phyloP scores from a whole-genome alignment of 64 coral and sea anemone species.

The Acropora tenuis region DNA sequence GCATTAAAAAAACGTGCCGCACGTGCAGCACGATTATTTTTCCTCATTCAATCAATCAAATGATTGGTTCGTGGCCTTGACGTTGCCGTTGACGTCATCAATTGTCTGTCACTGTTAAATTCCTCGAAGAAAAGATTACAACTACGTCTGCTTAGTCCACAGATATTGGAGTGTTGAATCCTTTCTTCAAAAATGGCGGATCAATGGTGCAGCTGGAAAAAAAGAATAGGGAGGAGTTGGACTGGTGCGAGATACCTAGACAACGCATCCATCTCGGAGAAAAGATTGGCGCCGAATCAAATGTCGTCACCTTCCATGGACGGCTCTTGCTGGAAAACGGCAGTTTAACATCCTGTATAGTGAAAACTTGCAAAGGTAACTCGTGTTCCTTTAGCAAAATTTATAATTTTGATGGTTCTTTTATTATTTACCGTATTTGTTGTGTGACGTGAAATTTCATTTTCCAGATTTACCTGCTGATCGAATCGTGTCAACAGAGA shows the following conservation, averaged over 20 bases:
- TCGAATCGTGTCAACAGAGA: neutral
- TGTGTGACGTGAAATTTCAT: neutral
- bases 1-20: too few species aligned
- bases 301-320: constrained; percentile 18
- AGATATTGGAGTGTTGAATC: constrained; percentile 22
- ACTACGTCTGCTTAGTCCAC: constrained; percentile 18
- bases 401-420: too few species aligned
- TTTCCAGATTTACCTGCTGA: neutral
- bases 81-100: neutral
- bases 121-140: neutral
- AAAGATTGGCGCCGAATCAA: constrained; percentile 18
- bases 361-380: constrained; percentile 44
- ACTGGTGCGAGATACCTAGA: constrained; percentile 68
- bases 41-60: too few species aligned
- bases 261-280: constrained; percentile 22
- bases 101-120: neutral
- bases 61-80: too few species aligned
- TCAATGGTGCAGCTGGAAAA: neutral
- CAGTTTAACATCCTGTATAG: constrained; percentile 36
- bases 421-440: too few species aligned
- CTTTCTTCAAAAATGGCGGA: neutral
- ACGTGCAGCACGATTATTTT: too few species aligned
- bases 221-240: neutral
- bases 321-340: constrained; percentile 19
- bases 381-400: neutral